Evolutionary conservation across 2,113 vertebrate species (phyloP), one percentile per base, ranked within the genome.

Genomic region (Syngnathus floridae): DNA sequence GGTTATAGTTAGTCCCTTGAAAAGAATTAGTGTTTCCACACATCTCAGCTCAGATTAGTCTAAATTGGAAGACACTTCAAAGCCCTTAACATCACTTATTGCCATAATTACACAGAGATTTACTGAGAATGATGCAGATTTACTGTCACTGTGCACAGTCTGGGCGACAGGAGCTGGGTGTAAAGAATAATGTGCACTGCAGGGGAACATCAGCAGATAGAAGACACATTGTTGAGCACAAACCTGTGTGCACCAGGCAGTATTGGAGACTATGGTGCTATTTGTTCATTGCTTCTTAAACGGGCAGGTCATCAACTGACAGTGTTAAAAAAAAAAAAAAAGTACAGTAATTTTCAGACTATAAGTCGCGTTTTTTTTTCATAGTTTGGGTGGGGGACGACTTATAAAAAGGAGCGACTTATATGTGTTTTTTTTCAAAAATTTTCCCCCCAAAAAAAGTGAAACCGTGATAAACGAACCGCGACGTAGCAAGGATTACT

Each of bases 41-140:
- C 36, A 21, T 40, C 9, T 60, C 57, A 60, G 37, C 57, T 11
- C 19, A 40, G 57, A 60, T 60, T 40, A 60, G 57, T 60, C 36
- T 21, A 60, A 22, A 17, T 60, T 38, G 38, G 40, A 40, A 60
- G 57, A 21, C 17, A 19, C 11, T 60, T 40, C 57, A 40, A 12
- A 40, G 57, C 37, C 57, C 57, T 5, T 60, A n/a, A 40, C 36
- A 40, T 40, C 19, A 21, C 57, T 40, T 41, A 60, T 21, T 40
- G 57, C 36, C 37, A 21, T 60, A 60, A 60, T 60, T 40, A 60
- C 37, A 36, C 35, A 12, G 37, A 21, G 57, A 60, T 60, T 41
- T 60, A 9, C 17, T 60, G 37, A 60, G 37, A 40, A 60, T 21
- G 36, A 58, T 58, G 56, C 56, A 16, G 35, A 60, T 60, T 60